phyloP scores from a whole-genome alignment of 2,888 invertebrate genomes.

The Tetropium fuscum region DNA sequence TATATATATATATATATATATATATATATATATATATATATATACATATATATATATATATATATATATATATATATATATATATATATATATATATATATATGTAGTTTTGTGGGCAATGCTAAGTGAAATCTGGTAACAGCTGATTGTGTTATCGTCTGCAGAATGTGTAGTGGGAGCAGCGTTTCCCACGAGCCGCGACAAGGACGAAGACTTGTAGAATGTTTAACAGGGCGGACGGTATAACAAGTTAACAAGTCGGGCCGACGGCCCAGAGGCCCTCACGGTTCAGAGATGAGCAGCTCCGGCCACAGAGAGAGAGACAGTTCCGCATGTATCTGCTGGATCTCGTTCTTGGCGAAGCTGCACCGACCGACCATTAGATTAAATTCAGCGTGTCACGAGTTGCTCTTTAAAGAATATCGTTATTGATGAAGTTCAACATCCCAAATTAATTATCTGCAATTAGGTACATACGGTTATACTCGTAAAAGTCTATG shows the following conservation, averaged over 20 bases:
- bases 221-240: slow-evolving; percentile 49
- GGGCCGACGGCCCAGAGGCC: slow-evolving; percentile 27
- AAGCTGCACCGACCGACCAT: not conserved
- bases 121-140: slow-evolving; percentile 58
- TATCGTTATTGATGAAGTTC: too few relatives aligned
- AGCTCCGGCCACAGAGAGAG: not conserved
- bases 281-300: slow-evolving; percentile 8
- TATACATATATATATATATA: too few relatives aligned
- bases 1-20: too few relatives aligned
- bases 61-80: too few relatives aligned
- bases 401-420: too few relatives aligned
- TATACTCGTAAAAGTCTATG: too few relatives aligned
- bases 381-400: too few relatives aligned
- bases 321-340: not conserved
- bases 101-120: too few relatives aligned
- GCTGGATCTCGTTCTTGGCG: not conserved
- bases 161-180: slow-evolving; percentile 55
- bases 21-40: too few relatives aligned
- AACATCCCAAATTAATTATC: too few relatives aligned
- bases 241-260: slow-evolving; percentile 30
- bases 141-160: slow-evolving; percentile 60
- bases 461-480: too few relatives aligned
- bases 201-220: slow-evolving; percentile 63
- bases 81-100: too few relatives aligned
- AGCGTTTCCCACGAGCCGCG: slow-evolving; percentile 45